Conservation (phyloP, 2,797 vertebrate species). For the Sebastes wilsoni region DNA sequence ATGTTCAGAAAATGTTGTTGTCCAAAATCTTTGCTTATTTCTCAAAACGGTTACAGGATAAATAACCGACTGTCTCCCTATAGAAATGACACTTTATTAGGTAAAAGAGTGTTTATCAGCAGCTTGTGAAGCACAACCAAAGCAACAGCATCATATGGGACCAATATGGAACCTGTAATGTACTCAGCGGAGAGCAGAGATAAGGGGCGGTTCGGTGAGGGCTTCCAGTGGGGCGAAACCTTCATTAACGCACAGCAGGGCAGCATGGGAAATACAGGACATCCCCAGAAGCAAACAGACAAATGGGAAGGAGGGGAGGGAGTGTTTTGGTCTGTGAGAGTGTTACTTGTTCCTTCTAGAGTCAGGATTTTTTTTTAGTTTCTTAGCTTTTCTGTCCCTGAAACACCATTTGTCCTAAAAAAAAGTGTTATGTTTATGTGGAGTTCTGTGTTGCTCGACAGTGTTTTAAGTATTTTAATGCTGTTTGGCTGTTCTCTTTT, state of each 20-base stretch:
- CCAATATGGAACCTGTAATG: slow-evolving; percentile 63
- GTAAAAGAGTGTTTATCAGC: neutral
- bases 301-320: slow-evolving; percentile 44
- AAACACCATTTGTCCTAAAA: neutral
- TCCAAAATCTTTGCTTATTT: neutral
- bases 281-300: slow-evolving; percentile 69
- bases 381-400: neutral
- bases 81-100: neutral
- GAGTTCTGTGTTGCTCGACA: neutral
- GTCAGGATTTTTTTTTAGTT: neutral
- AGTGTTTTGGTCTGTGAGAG: slow-evolving; percentile 3
- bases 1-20: neutral
- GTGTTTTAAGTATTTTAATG: neutral
- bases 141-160: slow-evolving; percentile 18
- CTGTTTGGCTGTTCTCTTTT: neutral
- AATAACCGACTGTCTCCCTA: neutral
- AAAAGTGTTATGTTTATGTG: neutral
- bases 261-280: slow-evolving; percentile 74
- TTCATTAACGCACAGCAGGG: slow-evolving; percentile 84
- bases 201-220: slow-evolving; percentile 23
- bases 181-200: slow-evolving; percentile 65
- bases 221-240: slow-evolving; percentile 68
- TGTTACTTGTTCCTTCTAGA: neutral
- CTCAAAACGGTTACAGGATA: neutral
- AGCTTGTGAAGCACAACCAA: neutral